phyloP scores from a whole-genome alignment of 1,140 invertebrate species.

The Odontomachus brunneus region DNA sequence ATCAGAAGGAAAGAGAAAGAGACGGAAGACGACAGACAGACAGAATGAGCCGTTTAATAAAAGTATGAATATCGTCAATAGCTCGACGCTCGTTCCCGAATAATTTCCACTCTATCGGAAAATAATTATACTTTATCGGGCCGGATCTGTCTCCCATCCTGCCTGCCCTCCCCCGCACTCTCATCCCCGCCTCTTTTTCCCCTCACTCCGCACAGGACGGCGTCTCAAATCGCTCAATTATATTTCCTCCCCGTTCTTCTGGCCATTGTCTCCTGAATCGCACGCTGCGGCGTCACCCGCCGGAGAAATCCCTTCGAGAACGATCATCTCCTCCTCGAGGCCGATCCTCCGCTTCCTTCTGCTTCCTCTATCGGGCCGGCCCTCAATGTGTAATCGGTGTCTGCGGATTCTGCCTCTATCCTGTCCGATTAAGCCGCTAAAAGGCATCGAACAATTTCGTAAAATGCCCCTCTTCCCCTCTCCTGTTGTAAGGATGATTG shows the following conservation, averaged over 20 bases:
- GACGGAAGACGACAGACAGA: conserved; percentile 54
- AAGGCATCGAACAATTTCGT: conserved; percentile 49
- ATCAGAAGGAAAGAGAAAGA: background rate
- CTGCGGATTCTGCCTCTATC: conserved; percentile 70
- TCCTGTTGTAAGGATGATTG: background rate
- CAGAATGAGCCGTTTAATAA: conserved; percentile 83
- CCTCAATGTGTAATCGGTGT: conserved; percentile 70
- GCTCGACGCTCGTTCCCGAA: conserved; percentile 83
- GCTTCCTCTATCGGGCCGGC: conserved; percentile 58
- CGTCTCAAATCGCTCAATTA: conserved; percentile 85
- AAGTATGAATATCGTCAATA: conserved; percentile 86
- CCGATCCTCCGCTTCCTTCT: conserved; percentile 60
- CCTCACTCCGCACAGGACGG: conserved; percentile 62
- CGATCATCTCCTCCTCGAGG: conserved; percentile 64
- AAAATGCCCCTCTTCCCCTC: background rate
- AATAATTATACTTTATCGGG: conserved; percentile 85
- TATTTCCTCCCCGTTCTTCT: conserved; percentile 79
- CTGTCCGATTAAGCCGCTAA: conserved; percentile 78
- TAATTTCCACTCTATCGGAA: conserved; percentile 86
- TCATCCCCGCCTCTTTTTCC: conserved; percentile 21
- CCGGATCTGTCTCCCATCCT: conserved; percentile 71
- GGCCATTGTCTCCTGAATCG: conserved; percentile 73
- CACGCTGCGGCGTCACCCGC: conserved; percentile 63
- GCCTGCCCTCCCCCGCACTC: conserved; percentile 32
- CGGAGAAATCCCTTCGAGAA: conserved; percentile 68